Evolutionary conservation across 2,797 vertebrate genomes (phyloP).

Genomic region (Atherinosoma microstoma): DNA sequence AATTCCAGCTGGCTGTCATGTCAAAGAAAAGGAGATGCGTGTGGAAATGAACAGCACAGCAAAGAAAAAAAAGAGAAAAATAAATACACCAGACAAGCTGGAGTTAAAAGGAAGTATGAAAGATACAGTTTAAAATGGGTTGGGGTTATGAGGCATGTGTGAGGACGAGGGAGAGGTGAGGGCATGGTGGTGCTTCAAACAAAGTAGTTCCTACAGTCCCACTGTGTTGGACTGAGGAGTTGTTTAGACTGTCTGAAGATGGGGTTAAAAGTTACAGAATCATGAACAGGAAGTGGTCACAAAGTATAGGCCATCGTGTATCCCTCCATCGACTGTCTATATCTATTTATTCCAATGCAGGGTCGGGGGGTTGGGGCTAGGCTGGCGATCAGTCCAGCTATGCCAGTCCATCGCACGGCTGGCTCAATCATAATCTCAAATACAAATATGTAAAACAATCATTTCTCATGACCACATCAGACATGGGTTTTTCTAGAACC

Average conservation of each 20-base stretch:
- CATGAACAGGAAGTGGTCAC: constrained; percentile 8
- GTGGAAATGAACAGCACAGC: constrained; percentile 57
- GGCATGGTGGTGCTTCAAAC: constrained; percentile 13
- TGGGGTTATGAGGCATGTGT: constrained; percentile 55
- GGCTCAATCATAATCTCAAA: neutral
- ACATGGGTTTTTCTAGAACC: neutral
- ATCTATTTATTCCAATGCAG: too few relatives aligned
- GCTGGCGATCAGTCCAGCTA: neutral
- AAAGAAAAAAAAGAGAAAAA: constrained; percentile 62
- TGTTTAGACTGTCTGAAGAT: neutral
- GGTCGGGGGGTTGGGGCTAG: too few relatives aligned
- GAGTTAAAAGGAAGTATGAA: constrained; percentile 21
- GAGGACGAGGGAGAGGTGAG: constrained; percentile 19
- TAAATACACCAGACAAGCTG: constrained; percentile 53
- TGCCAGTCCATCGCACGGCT: neutral
- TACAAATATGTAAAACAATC: neutral
- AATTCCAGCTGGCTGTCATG: constrained; percentile 66
- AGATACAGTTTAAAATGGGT: constrained; percentile 51
- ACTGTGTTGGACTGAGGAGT: neutral
- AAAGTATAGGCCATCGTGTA: neutral
- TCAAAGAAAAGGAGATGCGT: constrained; percentile 52
- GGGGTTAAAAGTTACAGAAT: neutral
- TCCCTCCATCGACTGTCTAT: neutral
- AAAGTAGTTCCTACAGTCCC: constrained; percentile 8
- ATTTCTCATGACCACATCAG: neutral